phyloP scores from a whole-genome alignment of 2,888 invertebrate genomes.

The Arge pagana region DNA sequence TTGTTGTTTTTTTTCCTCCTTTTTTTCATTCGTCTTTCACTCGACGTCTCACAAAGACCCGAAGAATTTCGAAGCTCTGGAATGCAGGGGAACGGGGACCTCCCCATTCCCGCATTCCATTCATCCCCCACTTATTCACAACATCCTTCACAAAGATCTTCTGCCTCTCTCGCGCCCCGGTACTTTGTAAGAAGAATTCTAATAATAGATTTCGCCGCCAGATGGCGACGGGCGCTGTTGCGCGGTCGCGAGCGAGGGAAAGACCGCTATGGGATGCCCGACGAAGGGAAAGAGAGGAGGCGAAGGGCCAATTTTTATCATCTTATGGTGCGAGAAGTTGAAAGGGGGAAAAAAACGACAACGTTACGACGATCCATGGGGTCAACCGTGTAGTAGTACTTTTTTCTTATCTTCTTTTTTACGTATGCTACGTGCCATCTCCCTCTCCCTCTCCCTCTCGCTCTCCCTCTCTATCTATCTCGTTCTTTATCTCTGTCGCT shows the following conservation, averaged over 20 bases:
- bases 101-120: constrained; percentile 10
- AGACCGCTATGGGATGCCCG: constrained; percentile 14
- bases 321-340: constrained; percentile 13
- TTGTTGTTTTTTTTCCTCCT: background rate
- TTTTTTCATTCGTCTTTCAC: background rate
- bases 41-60: constrained; percentile 20
- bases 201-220: constrained; percentile 37
- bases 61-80: constrained; percentile 18
- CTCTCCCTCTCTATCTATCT: no score
- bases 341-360: no score
- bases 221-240: constrained; percentile 37
- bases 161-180: background rate
- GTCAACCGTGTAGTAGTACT: no score
- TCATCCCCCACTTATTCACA: no score
- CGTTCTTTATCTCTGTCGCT: no score
- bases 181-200: constrained; percentile 25
- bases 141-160: no score
- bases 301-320: background rate
- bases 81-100: constrained; percentile 13
- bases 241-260: constrained; percentile 25
- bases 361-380: constrained; percentile 15
- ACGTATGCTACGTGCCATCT: background rate
- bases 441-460: background rate
- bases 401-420: no score
- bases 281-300: background rate